Evolutionary conservation across 2,888 invertebrate genomes (phyloP), one percentile per base, ranked within the genome.

Genomic region (Hofmannophila pseudospretella): DNA sequence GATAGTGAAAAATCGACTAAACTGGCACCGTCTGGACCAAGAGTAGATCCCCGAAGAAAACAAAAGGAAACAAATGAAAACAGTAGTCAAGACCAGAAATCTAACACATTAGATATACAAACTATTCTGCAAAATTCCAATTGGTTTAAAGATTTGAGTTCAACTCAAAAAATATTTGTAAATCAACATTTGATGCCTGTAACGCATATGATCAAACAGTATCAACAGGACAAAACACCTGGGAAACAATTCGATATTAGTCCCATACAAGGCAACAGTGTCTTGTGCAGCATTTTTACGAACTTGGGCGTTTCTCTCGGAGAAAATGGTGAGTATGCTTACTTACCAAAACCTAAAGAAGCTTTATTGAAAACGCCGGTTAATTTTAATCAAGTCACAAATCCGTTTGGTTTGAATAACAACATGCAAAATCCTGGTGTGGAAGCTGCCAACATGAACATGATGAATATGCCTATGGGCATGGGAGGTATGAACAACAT

Each of bases 81-180:
- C 32, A 29, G 49, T 35, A 51, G 39, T 42, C 59, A 54, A 49
- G 82, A 82, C 23, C 67, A 53, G 40, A 75, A 86, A 71, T 34
- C 75, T 45, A 72, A 75, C 48, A 51, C 73, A 11, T 68, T 81
- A 40, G 89, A 92, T 61, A 84, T 90, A 42, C 91, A 92, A 66
- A 89, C 88, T 42, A 69, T 92, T 47, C 67, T 92, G 34, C 92
- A 92, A 68, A 90, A 88, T 58, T 92, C 92, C 0, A 88, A 86
- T 38, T 93, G 93, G 89, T 93, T 92, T 59, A 91, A 90, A 62
- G 91, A 91, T 44, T 75, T 93, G 31, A 92, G 92, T 51, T 91
- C 91, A 37, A 92, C 91, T 46, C 91, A 91, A 61, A 93, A 93
- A 73, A 89, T 93, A 50, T 89, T 90, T 71, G 89, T 92, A 0